Conservation (phyloP, 2,113 vertebrate genomes). For the Saimiri boliviensis region DNA sequence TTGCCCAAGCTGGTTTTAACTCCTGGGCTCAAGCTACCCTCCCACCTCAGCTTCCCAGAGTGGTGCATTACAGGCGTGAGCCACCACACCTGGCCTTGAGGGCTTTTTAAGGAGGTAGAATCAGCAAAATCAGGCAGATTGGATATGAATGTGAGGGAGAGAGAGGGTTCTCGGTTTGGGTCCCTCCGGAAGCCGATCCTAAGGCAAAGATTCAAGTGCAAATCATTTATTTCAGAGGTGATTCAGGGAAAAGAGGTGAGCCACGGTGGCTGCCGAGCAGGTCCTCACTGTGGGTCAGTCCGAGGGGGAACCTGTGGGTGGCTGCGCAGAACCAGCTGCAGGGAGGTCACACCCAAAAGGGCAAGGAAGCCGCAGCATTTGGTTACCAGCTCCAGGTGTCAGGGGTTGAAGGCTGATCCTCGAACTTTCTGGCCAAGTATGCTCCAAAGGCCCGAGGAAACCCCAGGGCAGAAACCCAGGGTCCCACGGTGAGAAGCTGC, state of each 20-base stretch:
- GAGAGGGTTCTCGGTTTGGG: neutral
- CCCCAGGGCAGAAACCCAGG: neutral
- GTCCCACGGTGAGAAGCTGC: neutral
- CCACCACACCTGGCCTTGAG: no score
- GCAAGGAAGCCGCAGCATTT: neutral
- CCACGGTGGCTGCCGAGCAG: neutral
- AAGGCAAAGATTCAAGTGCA: neutral
- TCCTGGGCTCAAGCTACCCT: no score
- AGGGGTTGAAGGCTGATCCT: neutral
- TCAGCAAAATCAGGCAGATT: neutral
- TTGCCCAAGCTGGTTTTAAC: no score
- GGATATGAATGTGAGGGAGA: neutral
- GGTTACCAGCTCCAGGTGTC: neutral
- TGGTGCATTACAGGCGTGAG: no score
- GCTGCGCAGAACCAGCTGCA: neutral
- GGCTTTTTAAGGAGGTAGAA: neutral
- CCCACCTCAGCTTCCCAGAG: no score
- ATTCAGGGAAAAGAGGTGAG: neutral
- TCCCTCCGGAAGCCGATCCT: neutral
- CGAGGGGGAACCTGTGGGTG: neutral
- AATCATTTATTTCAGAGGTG: neutral
- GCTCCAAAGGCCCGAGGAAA: neutral
- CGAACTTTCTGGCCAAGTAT: neutral
- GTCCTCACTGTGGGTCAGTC: neutral
- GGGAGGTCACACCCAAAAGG: neutral